These are phyloP conservation scores for Drosophila histrio DNA, from an alignment of 2,888 invertebrate species.

Conservation along the genomic window DNA sequence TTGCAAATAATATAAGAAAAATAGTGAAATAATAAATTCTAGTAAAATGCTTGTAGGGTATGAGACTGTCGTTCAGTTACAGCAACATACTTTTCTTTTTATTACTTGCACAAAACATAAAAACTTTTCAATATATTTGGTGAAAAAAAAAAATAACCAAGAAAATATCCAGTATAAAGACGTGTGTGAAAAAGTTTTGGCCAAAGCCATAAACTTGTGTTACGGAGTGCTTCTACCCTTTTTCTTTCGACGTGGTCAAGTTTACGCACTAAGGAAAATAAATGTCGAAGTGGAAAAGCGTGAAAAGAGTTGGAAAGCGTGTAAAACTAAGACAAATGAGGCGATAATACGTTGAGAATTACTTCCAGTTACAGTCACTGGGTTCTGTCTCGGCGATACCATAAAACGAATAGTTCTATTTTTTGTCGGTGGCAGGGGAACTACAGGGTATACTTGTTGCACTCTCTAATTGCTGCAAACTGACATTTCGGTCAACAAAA, in stretches of 20 bases:
- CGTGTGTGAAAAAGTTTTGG: conserved; percentile 57
- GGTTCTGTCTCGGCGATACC: neutral
- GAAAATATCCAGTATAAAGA: conserved; percentile 44
- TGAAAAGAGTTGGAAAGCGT: conserved; percentile 62
- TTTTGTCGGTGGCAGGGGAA: neutral
- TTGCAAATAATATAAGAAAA: no score
- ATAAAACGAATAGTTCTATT: conserved; percentile 40
- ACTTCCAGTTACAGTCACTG: conserved; percentile 44
- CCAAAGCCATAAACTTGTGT: conserved; percentile 68
- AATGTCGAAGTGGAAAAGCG: conserved; percentile 71
- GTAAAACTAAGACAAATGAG: conserved; percentile 72
- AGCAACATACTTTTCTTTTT: conserved; percentile 4
- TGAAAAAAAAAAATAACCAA: conserved; percentile 11
- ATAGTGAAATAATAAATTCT: neutral
- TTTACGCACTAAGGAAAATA: conserved; percentile 67
- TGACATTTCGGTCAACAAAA: neutral
- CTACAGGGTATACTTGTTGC: conserved; percentile 33
- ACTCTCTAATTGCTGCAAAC: conserved; percentile 24
- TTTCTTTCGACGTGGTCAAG: conserved; percentile 52
- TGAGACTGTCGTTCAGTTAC: neutral
- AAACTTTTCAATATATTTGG: conserved; percentile 61
- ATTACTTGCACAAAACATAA: conserved; percentile 41
- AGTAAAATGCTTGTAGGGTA: conserved; percentile 8
- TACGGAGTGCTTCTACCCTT: conserved; percentile 53
- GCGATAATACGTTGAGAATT: conserved; percentile 66